Percentiles rank a stretch among this genome's conserved stretches.
Conservation (phyloP, 2,113 vertebrate genomes). For the Heterochromis multidens region DNA sequence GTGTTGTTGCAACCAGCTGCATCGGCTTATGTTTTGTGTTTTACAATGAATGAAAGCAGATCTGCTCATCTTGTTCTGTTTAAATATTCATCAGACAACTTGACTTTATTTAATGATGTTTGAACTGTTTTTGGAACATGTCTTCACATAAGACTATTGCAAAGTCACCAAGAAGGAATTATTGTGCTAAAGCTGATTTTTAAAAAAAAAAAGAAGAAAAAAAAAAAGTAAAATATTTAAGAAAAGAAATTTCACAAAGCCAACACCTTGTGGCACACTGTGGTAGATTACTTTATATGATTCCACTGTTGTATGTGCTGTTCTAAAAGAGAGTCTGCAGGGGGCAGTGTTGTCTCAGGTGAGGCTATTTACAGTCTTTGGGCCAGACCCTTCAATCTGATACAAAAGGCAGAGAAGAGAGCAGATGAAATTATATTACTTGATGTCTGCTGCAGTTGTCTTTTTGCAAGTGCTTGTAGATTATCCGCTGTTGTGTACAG, state of each 20-base stretch:
- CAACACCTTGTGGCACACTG: not conserved
- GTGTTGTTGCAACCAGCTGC: not conserved
- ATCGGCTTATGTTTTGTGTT: not conserved
- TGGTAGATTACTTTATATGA: not conserved
- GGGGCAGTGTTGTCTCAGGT: slow-evolving; percentile 72
- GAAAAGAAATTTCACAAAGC: not conserved
- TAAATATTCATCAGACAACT: not conserved
- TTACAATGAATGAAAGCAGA: not conserved
- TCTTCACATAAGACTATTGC: not conserved
- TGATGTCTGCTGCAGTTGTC: slow-evolving; percentile 44
- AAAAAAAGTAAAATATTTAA: not conserved
- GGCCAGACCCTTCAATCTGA: slow-evolving; percentile 1
- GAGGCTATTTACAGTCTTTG: not conserved
- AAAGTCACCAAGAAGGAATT: not conserved
- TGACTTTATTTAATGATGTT: not conserved
- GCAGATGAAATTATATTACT: slow-evolving; percentile 49
- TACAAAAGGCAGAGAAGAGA: slow-evolving; percentile 38
- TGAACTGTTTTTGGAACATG: not conserved
- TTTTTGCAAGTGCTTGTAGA: slow-evolving; percentile 40
- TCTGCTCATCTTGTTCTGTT: not conserved
- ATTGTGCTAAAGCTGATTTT: not conserved
- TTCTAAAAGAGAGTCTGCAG: slow-evolving; percentile 28
- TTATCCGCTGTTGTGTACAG: slow-evolving; percentile 46
- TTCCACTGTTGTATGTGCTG: not conserved
- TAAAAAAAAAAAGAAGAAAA: not conserved